Base-by-base conservation (phyloP, 2,888 invertebrate species). In the Bedellia somnulentella region DNA sequence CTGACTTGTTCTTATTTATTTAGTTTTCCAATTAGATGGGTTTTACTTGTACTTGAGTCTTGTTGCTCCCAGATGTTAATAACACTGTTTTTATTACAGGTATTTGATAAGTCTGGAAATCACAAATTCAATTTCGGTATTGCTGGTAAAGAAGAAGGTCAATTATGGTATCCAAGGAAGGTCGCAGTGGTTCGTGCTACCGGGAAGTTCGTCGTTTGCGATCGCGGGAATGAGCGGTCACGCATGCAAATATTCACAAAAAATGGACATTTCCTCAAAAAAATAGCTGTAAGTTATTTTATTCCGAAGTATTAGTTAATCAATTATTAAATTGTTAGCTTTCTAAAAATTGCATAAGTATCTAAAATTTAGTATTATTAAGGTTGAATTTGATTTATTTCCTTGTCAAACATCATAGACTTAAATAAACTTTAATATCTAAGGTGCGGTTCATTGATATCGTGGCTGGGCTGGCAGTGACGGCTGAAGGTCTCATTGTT, bases 211-310 rank as follows among this genome's bases (percentile, higher is more conserved):
- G 95, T 97, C n/a, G 93, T 97, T 3, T 97, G 97, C 60, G 97
- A 97, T 68, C 87, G 97, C 40, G 96, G 96, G 27, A 95, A 93
- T 50, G 96, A 97, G 57, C 83, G 96, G 32, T 94, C 94, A 1
- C 86, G 96, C 34, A 95, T 97, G 94, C 97, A 97, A 67, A 93
- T 97, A 44, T 97, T 97, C 57, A 94, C 93, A 24, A 93, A 92
- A 53, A 93, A 88, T 55, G 96, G 96, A 15, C 93, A 94, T 53
- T 97, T 96, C 62, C 80, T 96, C 49, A 93, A 93, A 68, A 96
- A 96, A 68, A 96, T 96, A 39, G 93, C 93, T 36, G 81, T 75
- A 52, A 36, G 70, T 49, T 5, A 4, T 10, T n/a, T n/a, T n/a
- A n/a, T n/a, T n/a, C n/a, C n/a, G n/a, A n/a, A n/a, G n/a, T n/a